Conservation (phyloP, 1,140 invertebrate species). For the Euura saliciscinereae region DNA sequence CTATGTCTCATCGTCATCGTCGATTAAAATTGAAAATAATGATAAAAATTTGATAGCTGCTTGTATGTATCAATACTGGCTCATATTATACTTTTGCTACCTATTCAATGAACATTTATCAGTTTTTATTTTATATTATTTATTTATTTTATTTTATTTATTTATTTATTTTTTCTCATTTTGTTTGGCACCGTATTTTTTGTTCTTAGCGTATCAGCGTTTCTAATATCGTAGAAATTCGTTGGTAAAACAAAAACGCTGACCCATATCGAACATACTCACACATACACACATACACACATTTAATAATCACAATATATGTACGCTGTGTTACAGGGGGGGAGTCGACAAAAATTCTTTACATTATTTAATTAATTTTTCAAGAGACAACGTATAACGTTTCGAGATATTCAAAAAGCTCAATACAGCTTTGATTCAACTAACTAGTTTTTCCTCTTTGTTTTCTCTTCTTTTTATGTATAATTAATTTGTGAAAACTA, state of each 20-base stretch:
- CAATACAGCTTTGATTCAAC: not conserved
- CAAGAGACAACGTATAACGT: too few relatives aligned
- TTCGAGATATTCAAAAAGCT: not conserved
- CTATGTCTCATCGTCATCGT: not conserved
- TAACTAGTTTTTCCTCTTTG: not conserved
- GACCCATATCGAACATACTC: too few relatives aligned
- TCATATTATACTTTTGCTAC: not conserved
- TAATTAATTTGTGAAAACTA: conserved; percentile 2
- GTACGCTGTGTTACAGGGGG: too few relatives aligned
- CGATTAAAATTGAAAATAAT: not conserved
- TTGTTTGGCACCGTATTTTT: not conserved
- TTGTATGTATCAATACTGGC: not conserved
- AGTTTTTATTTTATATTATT: not conserved
- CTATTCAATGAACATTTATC: not conserved
- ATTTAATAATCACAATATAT: too few relatives aligned
- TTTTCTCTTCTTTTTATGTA: too few relatives aligned
- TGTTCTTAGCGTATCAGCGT: not conserved
- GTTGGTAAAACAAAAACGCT: not conserved
- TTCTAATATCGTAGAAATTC: not conserved
- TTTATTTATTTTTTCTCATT: not conserved
- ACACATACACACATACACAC: too few relatives aligned
- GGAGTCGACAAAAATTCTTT: too few relatives aligned
- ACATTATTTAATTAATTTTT: too few relatives aligned
- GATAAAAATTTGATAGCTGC: not conserved
- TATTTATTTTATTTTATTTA: not conserved